Evolutionary conservation across 2,888 invertebrate genomes (phyloP).

Genomic region (Cantharis flavilabris): DNA sequence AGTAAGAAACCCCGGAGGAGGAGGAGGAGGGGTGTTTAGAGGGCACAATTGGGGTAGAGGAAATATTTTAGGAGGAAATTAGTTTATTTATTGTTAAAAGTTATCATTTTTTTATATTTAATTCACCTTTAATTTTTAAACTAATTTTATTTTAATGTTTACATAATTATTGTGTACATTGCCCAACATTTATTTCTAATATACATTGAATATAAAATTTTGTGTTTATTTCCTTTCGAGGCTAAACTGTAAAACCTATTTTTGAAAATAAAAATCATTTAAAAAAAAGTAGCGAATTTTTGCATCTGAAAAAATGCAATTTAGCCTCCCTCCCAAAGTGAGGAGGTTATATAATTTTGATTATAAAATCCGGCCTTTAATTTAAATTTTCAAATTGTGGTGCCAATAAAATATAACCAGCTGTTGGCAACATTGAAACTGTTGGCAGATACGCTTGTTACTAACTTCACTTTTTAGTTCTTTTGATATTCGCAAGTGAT

Average conservation of each 20-base stretch:
- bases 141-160: background rate
- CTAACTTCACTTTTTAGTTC: background rate
- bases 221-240: background rate
- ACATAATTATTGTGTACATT: background rate
- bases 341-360: too few relatives aligned
- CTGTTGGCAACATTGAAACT: background rate
- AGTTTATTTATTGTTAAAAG: conserved; percentile 35
- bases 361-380: too few relatives aligned
- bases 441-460: background rate
- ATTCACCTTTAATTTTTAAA: background rate
- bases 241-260: background rate
- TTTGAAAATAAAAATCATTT: too few relatives aligned
- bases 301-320: too few relatives aligned
- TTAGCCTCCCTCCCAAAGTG: too few relatives aligned
- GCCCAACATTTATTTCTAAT: conserved; percentile 9
- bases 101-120: background rate
- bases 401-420: background rate
- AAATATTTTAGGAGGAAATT: conserved; percentile 70
- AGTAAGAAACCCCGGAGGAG: conserved; percentile 41
- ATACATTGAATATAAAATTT: background rate
- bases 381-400: background rate
- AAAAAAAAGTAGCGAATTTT: too few relatives aligned
- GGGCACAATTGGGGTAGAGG: conserved; percentile 81
- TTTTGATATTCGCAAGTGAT: background rate
- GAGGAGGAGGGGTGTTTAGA: conserved; percentile 53